These are phyloP conservation scores for Cheilosia vernalis DNA, from an alignment of 2,888 invertebrate genomes.

Conservation along the genomic window DNA sequence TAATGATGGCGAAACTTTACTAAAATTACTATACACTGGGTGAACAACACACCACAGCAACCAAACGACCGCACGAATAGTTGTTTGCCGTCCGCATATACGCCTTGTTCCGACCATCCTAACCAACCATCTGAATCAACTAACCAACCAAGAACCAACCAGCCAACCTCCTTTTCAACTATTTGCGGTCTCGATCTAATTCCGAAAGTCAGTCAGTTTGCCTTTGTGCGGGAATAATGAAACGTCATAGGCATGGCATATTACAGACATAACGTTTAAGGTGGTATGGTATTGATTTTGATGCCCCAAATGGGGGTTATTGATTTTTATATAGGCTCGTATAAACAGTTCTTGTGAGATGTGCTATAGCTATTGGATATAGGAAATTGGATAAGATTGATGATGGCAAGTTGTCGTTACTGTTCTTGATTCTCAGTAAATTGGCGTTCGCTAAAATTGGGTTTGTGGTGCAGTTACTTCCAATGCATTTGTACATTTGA, in stretches of 20 bases:
- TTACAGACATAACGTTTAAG: slow-evolving; percentile 22
- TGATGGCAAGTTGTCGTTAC: too few relatives aligned
- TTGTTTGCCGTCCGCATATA: slow-evolving; percentile 60
- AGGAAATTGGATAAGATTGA: not conserved
- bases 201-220: slow-evolving; percentile 62
- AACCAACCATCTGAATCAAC: slow-evolving; percentile 19
- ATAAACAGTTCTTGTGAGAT: not conserved
- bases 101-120: slow-evolving; percentile 16
- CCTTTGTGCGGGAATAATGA: slow-evolving; percentile 4
- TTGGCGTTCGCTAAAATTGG: too few relatives aligned
- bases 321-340: not conserved
- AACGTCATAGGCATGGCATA: not conserved
- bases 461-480: too few relatives aligned
- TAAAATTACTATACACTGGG: slow-evolving; percentile 66
- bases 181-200: slow-evolving; percentile 68
- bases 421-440: too few relatives aligned
- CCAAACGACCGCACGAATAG: slow-evolving; percentile 59
- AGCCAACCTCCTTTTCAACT: slow-evolving; percentile 59
- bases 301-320: not conserved
- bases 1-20: slow-evolving; percentile 71
- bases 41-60: slow-evolving; percentile 49
- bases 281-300: slow-evolving; percentile 24
- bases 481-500: too few relatives aligned
- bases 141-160: slow-evolving; percentile 25
- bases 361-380: not conserved